Evolutionary conservation across 2,888 invertebrate genomes (phyloP).

Genomic region (Rutpela maculata): DNA sequence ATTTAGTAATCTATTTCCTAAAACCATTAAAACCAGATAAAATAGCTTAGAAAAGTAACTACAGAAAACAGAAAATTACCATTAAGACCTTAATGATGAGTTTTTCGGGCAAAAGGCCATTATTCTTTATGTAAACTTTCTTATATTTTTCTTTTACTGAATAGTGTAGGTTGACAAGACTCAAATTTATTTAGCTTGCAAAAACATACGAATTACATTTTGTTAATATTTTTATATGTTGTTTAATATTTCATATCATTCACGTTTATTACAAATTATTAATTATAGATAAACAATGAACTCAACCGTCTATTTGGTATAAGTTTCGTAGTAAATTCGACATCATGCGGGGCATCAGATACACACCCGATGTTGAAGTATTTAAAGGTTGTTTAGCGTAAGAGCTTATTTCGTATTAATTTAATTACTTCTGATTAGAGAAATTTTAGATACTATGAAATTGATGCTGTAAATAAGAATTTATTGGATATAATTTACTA

Average conservation of each 20-base stretch:
- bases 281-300: no score
- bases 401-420: no score
- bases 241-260: neutral
- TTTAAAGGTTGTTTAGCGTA: no score
- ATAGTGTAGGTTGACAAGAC: neutral
- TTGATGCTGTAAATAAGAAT: no score
- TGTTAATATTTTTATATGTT: neutral
- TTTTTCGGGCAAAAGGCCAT: neutral
- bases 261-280: no score
- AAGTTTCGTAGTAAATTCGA: no score
- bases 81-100: slow-evolving; percentile 1
- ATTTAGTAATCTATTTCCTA: neutral
- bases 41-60: slow-evolving; percentile 7
- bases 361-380: no score
- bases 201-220: neutral
- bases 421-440: no score
- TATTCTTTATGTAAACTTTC: slow-evolving; percentile 4
- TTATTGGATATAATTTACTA: no score
- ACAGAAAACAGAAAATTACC: slow-evolving; percentile 1
- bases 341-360: no score
- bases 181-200: neutral
- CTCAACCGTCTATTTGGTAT: no score
- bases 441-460: no score
- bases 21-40: neutral
- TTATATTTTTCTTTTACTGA: neutral